phyloP scores from a whole-genome alignment of 2,797 vertebrate species.

The Arremon brunneinucha region DNA sequence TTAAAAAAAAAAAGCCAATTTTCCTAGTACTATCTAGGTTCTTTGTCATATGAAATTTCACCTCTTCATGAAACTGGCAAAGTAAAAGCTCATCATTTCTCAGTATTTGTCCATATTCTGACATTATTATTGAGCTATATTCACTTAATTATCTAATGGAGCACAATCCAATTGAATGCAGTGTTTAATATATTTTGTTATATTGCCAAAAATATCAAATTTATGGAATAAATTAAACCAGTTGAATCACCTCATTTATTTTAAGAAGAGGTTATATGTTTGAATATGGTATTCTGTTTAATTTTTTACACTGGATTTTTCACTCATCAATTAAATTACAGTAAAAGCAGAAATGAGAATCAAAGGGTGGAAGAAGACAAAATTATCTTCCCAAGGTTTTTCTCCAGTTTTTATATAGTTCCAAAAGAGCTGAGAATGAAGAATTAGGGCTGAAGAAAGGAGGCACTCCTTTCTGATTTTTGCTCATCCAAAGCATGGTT shows the following conservation, averaged over 20 bases:
- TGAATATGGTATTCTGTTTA: background rate
- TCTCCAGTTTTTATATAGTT: background rate
- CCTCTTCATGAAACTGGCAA: background rate
- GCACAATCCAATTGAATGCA: background rate
- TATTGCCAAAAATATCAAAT: background rate
- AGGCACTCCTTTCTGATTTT: background rate
- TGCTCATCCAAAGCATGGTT: background rate
- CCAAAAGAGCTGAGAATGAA: background rate
- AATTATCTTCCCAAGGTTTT: background rate
- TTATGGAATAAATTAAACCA: background rate
- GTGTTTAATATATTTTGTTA: background rate
- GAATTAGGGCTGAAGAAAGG: background rate
- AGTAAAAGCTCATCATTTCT: background rate
- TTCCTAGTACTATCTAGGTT: background rate
- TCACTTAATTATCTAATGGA: background rate
- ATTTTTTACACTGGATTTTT: background rate
- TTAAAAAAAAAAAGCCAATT: background rate
- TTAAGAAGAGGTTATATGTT: background rate
- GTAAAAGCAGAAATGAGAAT: background rate
- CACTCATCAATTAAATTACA: background rate
- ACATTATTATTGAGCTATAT: background rate
- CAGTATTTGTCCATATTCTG: constrained; percentile 3
- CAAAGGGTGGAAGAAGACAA: background rate
- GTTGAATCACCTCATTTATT: background rate
- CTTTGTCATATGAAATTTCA: background rate